Percentiles rank a stretch among this genome's conserved stretches.
These are phyloP conservation scores for Magallana nippona DNA, from an alignment of 2,888 invertebrate genomes.

Conservation along the genomic window DNA sequence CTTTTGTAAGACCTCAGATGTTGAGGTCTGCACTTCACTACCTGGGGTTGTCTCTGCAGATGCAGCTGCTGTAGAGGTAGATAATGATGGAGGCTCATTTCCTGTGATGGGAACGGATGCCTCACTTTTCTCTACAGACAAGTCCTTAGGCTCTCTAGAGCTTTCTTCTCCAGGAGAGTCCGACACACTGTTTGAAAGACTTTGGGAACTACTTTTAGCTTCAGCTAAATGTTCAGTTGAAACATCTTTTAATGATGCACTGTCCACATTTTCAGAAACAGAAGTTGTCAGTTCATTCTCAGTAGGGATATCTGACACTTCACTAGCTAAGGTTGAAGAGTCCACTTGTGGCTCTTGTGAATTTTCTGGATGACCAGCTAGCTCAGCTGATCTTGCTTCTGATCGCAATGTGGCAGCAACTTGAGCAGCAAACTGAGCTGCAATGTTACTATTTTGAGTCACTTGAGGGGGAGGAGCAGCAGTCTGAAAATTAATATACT, in stretches of 20 bases:
- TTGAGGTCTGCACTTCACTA: background rate
- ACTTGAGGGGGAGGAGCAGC: conserved; percentile 26
- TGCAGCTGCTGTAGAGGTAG: conserved; percentile 21
- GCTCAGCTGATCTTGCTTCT: conserved; percentile 9
- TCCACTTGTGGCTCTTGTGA: conserved; percentile 1
- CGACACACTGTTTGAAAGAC: conserved; percentile 44
- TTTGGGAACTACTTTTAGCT: conserved; percentile 26
- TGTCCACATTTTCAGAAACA: background rate
- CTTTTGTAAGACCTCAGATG: background rate
- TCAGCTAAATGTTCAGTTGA: conserved; percentile 2
- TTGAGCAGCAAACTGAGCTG: conserved; percentile 71
- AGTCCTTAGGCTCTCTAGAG: background rate
- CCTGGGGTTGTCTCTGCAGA: background rate
- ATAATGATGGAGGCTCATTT: conserved; percentile 21
- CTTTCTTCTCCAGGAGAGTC: conserved; percentile 3
- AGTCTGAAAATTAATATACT: conserved; percentile 13
- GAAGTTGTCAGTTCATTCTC: conserved; percentile 17
- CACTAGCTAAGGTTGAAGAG: background rate
- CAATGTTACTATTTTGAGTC: conserved; percentile 56
- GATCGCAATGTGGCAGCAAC: conserved; percentile 62
- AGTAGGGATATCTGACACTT: background rate
- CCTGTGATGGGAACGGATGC: conserved; percentile 26
- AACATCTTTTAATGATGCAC: conserved; percentile 20
- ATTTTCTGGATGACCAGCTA: background rate
- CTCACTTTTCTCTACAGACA: conserved; percentile 34